These are phyloP conservation scores for Sisor rabdophorus DNA, from an alignment of 2,113 vertebrate genomes.

Conservation along the genomic window DNA sequence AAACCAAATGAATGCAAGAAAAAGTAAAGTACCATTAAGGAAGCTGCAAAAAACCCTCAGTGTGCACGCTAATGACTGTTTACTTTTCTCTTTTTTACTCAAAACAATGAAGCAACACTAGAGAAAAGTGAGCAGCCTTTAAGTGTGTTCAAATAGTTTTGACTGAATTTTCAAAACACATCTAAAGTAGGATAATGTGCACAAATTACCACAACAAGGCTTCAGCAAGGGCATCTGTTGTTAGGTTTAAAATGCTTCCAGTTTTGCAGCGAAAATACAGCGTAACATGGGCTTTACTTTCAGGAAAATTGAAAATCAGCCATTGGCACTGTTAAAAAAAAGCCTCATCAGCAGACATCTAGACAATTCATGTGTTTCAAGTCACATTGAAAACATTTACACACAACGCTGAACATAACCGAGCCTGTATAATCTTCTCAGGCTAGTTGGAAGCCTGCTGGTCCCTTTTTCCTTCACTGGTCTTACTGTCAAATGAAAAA, in stretches of 20 bases:
- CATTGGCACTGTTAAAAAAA: not conserved
- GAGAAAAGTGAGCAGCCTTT: not conserved
- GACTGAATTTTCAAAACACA: not conserved
- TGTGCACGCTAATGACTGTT: not conserved
- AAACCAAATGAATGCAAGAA: slow-evolving; percentile 17
- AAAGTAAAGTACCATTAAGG: slow-evolving; percentile 16
- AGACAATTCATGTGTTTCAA: not conserved
- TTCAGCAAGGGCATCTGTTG: not conserved
- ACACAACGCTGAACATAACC: not conserved
- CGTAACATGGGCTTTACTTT: too few species aligned
- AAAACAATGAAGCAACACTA: not conserved
- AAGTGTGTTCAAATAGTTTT: not conserved
- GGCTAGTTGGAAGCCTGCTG: not conserved
- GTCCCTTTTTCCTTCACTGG: not conserved
- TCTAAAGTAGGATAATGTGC: not conserved
- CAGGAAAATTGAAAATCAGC: too few species aligned
- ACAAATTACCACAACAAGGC: not conserved
- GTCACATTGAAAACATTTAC: not conserved
- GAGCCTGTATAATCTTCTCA: not conserved
- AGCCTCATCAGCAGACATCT: not conserved
- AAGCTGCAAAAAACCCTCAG: slow-evolving; percentile 9
- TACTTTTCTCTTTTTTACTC: slow-evolving; percentile 2
- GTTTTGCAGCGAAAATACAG: not conserved
- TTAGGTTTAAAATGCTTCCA: not conserved
- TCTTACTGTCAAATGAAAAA: not conserved